These are phyloP conservation scores for Vollenhovia emeryi DNA, from an alignment of 1,140 invertebrate species.

Conservation along the genomic window DNA sequence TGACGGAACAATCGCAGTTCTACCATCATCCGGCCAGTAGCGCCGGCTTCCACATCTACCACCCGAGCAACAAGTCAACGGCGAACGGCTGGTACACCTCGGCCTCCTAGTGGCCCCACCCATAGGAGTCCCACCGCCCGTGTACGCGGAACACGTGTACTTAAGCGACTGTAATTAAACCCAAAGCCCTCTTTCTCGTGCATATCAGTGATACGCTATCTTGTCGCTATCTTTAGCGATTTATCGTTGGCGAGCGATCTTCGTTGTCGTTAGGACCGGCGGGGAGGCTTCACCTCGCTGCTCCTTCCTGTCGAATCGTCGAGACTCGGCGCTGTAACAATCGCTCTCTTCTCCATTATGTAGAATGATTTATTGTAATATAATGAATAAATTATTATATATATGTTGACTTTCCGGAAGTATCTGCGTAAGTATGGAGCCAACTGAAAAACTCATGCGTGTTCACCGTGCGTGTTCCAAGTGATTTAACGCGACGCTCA, in stretches of 20 bases:
- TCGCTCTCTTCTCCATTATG: slow-evolving; percentile 73
- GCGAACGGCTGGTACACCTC: slow-evolving; percentile 85
- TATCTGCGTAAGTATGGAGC: slow-evolving; percentile 61
- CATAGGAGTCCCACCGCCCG: slow-evolving; percentile 3
- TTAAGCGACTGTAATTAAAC: slow-evolving; percentile 77
- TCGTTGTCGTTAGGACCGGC: slow-evolving; percentile 20
- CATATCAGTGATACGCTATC: slow-evolving; percentile 73
- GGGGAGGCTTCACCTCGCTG: not conserved
- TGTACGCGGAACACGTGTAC: slow-evolving; percentile 76
- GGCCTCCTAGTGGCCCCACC: slow-evolving; percentile 81
- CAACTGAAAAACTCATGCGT: slow-evolving; percentile 52
- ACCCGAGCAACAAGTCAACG: slow-evolving; percentile 89
- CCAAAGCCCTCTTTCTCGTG: slow-evolving; percentile 67
- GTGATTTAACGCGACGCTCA: slow-evolving; percentile 52
- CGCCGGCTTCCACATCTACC: slow-evolving; percentile 95
- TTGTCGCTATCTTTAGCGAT: slow-evolving; percentile 51
- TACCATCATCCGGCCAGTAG: slow-evolving; percentile 91
- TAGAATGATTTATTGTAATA: slow-evolving; percentile 75
- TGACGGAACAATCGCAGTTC: slow-evolving; percentile 92
- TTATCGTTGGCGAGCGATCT: slow-evolving; percentile 25
- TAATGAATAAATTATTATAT: slow-evolving; percentile 75
- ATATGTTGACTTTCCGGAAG: slow-evolving; percentile 70
- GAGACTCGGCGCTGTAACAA: slow-evolving; percentile 59
- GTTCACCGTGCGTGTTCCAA: slow-evolving; percentile 67
- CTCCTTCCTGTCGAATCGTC: slow-evolving; percentile 33